Evolutionary conservation across 2,888 invertebrate genomes (phyloP).

Genomic region (Bellardia pandia): DNA sequence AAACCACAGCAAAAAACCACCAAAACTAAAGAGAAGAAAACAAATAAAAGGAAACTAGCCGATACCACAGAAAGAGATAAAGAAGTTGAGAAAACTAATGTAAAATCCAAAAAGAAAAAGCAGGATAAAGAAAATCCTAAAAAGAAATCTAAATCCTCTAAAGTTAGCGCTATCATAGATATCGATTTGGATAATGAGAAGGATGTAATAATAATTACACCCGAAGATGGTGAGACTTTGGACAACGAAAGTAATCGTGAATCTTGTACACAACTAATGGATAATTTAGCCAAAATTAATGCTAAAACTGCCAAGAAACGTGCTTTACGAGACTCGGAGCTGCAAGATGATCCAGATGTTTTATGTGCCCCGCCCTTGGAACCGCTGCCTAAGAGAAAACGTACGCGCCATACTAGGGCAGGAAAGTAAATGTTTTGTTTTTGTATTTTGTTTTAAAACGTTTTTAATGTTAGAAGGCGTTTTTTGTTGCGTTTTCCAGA

Average conservation of each 20-base stretch:
- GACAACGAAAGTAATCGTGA: slow-evolving; percentile 76
- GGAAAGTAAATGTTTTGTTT: slow-evolving; percentile 49
- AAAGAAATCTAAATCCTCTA: slow-evolving; percentile 46
- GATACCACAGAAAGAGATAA: slow-evolving; percentile 19
- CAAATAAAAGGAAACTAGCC: slow-evolving; percentile 21
- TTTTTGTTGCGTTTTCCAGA: not conserved
- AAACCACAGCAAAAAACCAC: slow-evolving; percentile 35
- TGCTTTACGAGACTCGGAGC: slow-evolving; percentile 72
- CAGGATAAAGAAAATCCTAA: not conserved
- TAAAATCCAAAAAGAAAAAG: slow-evolving; percentile 46
- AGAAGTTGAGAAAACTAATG: not conserved
- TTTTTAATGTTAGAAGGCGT: not conserved
- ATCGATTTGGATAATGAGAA: slow-evolving; percentile 69
- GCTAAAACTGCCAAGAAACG: slow-evolving; percentile 76
- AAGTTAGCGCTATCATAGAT: slow-evolving; percentile 8
- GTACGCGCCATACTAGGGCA: slow-evolving; percentile 59
- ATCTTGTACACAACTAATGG: slow-evolving; percentile 76
- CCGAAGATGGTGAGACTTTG: slow-evolving; percentile 73
- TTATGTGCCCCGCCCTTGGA: slow-evolving; percentile 69
- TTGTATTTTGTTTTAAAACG: slow-evolving; percentile 15
- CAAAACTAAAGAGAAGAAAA: slow-evolving; percentile 20
- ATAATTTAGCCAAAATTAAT: slow-evolving; percentile 79
- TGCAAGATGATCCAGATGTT: slow-evolving; percentile 63
- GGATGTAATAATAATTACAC: slow-evolving; percentile 51
- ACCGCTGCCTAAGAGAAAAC: slow-evolving; percentile 71